These are phyloP conservation scores for sheep (Ovis aries) DNA, from an alignment of 2,113 vertebrate genomes.

Conservation along the genomic window ARS-UI_Ramb_v3.0 NC_056065.1:44291501-44292000, in stretches of 20 bases:
- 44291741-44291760: not conserved
- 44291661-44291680: not conserved
- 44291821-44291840: not conserved
- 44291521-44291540: not conserved
- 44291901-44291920: not conserved
- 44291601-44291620: not conserved
- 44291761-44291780: not conserved
- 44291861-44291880: not conserved
- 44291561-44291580: not conserved
- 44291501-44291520: not conserved
- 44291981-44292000: not conserved
- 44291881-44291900: not conserved
- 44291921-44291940: not conserved
- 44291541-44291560: not conserved
- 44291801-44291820: not conserved
- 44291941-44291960: not conserved
- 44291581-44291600: not conserved
- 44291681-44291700: not conserved
- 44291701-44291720: not conserved
- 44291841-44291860: not conserved
- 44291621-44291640: not conserved
- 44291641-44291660: not conserved
- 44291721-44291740: not conserved
- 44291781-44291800: not conserved
- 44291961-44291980: not conserved